Base-by-base conservation (phyloP, 2,888 invertebrate species). In the Tanytarsus gracilentus region DNA sequence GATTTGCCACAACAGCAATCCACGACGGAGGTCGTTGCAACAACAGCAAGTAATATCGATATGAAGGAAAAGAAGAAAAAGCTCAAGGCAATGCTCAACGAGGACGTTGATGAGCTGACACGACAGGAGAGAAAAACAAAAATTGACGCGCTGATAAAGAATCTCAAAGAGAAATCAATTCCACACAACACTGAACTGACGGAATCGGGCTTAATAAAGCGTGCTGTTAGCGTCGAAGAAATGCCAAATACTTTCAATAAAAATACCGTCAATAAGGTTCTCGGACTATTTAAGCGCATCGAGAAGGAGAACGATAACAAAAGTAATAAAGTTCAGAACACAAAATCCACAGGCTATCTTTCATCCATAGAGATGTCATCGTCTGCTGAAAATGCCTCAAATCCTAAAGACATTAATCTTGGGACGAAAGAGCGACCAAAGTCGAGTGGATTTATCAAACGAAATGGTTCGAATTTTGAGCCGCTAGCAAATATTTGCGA, bases 211-310 rank as follows among this genome's bases (percentile, higher is more conserved):
- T 75, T 83, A 26, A 80, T 85, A 48, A 86, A 84, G 71, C 75
- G 86, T 64, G 85, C 86, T 3, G 83, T 84, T 23, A 86, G 87
- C 33, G 78, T 84, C 18, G 85, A 85, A 64, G 83, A 86, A 66
- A 77, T 85, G 61, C 77, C 81, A 30, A 75, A 72, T 26, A 72
- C 71, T 21, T 77, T 78, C 49, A 80, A 79, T 49, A 80, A 80
- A 67, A 82, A 83, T 9, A 84, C 85, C 3, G 87, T 88, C 0
- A 84, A 83, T 68, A 81, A 82, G 66, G 87, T 90, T 48, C 72
- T 90, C 61, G 87, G 88, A 1, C 73, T 89, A 3, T 87, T 90
- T 66, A 85, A 84, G 65, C 86, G 84, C 71, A 81, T 81, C 70
- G 81, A 86, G 71, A 78, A 84, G 55, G 77, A 82, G 65, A 76